Percentiles rank a stretch among this genome's conserved stretches.
phyloP scores from a whole-genome alignment of 2,113 vertebrate genomes.

The Propithecus coquereli region DNA sequence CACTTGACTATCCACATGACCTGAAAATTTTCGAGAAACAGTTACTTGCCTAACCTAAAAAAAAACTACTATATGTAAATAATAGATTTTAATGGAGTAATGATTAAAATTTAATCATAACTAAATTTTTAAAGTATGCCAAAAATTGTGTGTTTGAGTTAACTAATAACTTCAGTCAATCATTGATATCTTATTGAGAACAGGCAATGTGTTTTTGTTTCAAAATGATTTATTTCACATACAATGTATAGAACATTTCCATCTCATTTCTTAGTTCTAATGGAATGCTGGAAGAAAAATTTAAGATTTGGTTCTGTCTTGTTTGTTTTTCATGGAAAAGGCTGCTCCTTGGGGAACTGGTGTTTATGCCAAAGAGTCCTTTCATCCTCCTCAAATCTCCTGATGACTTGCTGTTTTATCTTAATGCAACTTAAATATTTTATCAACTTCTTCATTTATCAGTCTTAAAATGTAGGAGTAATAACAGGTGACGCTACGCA shows the following conservation, averaged over 20 bases:
- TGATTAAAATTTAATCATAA: slow-evolving; percentile 15
- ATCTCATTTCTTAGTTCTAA: neutral
- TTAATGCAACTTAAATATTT: slow-evolving; percentile 17
- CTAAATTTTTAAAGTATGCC: neutral
- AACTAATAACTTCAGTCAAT: slow-evolving; percentile 47
- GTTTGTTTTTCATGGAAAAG: slow-evolving; percentile 6
- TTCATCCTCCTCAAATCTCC: neutral
- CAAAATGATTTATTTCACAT: neutral
- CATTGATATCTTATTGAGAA: slow-evolving; percentile 32
- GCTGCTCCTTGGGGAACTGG: neutral
- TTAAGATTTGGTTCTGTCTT: neutral
- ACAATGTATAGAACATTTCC: neutral
- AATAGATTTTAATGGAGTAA: neutral
- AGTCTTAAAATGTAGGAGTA: neutral
- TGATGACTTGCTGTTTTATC: slow-evolving; percentile 15
- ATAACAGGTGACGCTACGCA: neutral
- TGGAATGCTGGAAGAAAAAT: slow-evolving; percentile 9
- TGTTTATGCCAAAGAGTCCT: neutral
- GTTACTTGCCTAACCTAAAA: neutral
- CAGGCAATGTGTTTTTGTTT: neutral
- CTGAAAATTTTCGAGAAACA: slow-evolving; percentile 44
- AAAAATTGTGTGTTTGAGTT: slow-evolving; percentile 9
- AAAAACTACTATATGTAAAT: neutral
- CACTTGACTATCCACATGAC: slow-evolving; percentile 49
- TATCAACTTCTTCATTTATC: neutral